These are phyloP conservation scores for Microchirus variegatus DNA, from an alignment of 2,797 vertebrate species.

Conservation along the genomic window DNA sequence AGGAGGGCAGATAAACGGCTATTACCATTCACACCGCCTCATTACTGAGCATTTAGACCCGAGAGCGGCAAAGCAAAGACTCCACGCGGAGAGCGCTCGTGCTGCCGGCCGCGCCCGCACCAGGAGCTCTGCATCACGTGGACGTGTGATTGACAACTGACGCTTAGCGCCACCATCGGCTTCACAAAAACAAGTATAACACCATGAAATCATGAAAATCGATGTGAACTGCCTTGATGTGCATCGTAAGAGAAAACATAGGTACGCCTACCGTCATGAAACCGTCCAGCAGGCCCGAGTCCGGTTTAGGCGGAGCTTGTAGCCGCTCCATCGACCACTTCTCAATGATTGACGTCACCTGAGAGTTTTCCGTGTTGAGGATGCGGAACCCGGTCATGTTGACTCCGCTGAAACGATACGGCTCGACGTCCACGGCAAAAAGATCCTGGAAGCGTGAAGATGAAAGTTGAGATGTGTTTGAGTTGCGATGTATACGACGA, in stretches of 20 bases:
- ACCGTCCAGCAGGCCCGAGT: slow-evolving; percentile 97
- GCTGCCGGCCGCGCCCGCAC: slow-evolving; percentile 29
- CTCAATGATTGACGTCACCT: slow-evolving; percentile 96
- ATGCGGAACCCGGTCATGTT: slow-evolving; percentile 99
- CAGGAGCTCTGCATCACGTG: slow-evolving; percentile 18
- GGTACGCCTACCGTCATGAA: slow-evolving; percentile 92
- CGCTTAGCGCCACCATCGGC: not conserved
- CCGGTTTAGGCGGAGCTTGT: slow-evolving; percentile 95
- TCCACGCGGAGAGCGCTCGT: slow-evolving; percentile 36
- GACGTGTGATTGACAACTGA: slow-evolving; percentile 39
- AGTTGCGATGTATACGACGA: no score
- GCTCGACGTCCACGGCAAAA: slow-evolving; percentile 96
- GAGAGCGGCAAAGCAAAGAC: slow-evolving; percentile 54
- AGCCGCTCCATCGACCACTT: slow-evolving; percentile 99
- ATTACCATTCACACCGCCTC: slow-evolving; percentile 77
- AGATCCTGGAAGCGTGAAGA: slow-evolving; percentile 84
- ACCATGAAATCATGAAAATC: no score
- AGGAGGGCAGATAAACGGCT: slow-evolving; percentile 77
- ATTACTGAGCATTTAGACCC: slow-evolving; percentile 77
- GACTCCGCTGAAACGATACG: slow-evolving; percentile 95
- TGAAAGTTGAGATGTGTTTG: not conserved
- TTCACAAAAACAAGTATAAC: no score
- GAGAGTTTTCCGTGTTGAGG: slow-evolving; percentile 93
- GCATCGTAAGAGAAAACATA: not conserved
- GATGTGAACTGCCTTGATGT: no score